Base-by-base conservation (phyloP, 2,888 invertebrate species). In the Drosophila acutilabella region DNA sequence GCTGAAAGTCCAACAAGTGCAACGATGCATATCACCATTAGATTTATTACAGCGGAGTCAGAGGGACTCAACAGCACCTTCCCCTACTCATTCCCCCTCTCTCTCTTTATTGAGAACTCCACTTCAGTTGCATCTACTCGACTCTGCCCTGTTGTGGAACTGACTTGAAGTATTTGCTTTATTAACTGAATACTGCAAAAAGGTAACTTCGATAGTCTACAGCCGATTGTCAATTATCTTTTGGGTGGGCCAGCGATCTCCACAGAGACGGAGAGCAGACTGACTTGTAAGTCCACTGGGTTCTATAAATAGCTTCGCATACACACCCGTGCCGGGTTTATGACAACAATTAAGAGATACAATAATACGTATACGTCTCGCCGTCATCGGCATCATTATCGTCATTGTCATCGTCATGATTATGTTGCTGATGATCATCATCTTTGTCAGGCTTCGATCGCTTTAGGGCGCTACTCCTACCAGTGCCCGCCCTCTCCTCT, bases 21-120 rank as follows among this genome's bases (percentile, higher is more conserved):
- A 74, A 60, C 77, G 77, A 78, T 80, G 80, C 67, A 74, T 74
- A 72, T 70, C 74, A 69, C 66, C 69, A 80, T 80, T 79, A 79
- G 79, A 79, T 76, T 76, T 74, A 68, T 64, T 64, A 40, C 30
- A 67, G 30, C 30, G 30, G 8, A 30, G 23, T 33, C 50, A 38
- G 30, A 8, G 30, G 30, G 30, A 30, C 7, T 26, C 26, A 7
- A 2, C 8, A 2, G 3, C 11, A 30, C 10, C 30, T 11, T 33
- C 3, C 20, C n/a, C n/a, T 7, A 23, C 23, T 23, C 23, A 0
- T 23, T 18, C 23, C 11, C 14, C 13, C 13, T 14, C 13, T 30
- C 6, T 13, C 40, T 23, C 62, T 18, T 16, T 36, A 20, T 58
- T 38, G 30, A 45, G 23, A 45, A 50, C 50, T 50, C 18, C 33